These are phyloP conservation scores for Tachina fera DNA, from an alignment of 2,888 invertebrate species.

Conservation along the genomic window DNA sequence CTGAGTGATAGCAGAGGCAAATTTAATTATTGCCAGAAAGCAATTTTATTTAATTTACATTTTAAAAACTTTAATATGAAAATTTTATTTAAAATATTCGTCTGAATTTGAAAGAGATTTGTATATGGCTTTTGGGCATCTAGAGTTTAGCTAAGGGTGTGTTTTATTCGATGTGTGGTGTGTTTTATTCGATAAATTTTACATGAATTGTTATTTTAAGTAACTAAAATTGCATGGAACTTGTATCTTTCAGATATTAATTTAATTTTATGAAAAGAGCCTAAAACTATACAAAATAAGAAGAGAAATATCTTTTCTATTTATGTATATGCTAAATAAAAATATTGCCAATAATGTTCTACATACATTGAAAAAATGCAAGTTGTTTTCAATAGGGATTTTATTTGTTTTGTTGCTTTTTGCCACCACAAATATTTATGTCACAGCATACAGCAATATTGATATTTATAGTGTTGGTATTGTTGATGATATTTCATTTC, in stretches of 20 bases:
- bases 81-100: too few relatives aligned
- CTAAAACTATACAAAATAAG: too few relatives aligned
- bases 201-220: too few relatives aligned
- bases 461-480: conserved; percentile 13
- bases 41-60: neutral
- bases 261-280: too few relatives aligned
- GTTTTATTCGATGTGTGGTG: neutral
- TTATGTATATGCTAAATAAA: too few relatives aligned
- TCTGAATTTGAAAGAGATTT: too few relatives aligned
- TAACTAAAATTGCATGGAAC: too few relatives aligned
- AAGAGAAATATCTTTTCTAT: too few relatives aligned
- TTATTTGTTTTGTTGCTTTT: neutral
- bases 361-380: neutral
- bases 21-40: neutral
- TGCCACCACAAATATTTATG: conserved; percentile 4
- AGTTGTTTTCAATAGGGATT: neutral
- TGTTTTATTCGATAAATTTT: neutral
- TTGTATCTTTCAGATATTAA: too few relatives aligned
- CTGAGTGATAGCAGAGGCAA: neutral
- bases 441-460: conserved; percentile 15
- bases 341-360: too few relatives aligned
- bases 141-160: too few relatives aligned
- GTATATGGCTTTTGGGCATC: too few relatives aligned
- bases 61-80: neutral
- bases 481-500: conserved; percentile 25